Evolutionary conservation across 2,113 vertebrate species (phyloP), one percentile per base, ranked within the genome.

Genomic region (Myrmecophaga tridactyla): DNA sequence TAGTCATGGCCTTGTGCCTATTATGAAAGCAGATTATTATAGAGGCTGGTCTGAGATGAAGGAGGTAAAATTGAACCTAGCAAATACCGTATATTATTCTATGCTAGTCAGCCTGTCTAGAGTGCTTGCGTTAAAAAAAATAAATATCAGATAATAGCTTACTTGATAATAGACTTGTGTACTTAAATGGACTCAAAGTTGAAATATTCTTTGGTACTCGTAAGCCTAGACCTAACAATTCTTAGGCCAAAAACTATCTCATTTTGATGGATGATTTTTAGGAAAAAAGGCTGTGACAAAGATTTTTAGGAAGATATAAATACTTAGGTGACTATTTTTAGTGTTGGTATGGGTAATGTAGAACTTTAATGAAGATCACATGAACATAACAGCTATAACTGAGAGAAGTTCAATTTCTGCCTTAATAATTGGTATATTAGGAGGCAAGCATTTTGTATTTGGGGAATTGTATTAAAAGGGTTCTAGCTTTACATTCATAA

Each of bases 401-500:
- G 41, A 87, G 34, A 90, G 18, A 89, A 92, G 60, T 41, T 31
- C 41, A 80, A 3, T 82, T 92, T 83, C 53, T 94, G 53, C 67
- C 41, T 83, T 11, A 41, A 58, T 90, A 63, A 86, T 31, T 92
- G 27, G 51, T 4, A 21, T 72, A 76, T 75, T 94, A 82, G 39
- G 69, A 77, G 72, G 21, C 29, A 72, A 86, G 67, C 39, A 89
- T 34, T 91, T 17, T 76, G 73, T 84, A 77, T 88, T 92, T 82
- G 75, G 25, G 15, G 31, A 83, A 77, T 70, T 82, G 21, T 82
- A 76, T 75, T 56, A 77, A 11, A 77, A 75, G 5, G 18, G 29
- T 58, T 86, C 91, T 89, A 86, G 67, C 89, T 95, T 77, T 69
- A 69, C 21, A 62, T 86, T 92, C 34, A 76, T 63, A 89, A 82